Conservation (phyloP, 2,113 vertebrate species). For the Cryptotis parvus region DNA sequence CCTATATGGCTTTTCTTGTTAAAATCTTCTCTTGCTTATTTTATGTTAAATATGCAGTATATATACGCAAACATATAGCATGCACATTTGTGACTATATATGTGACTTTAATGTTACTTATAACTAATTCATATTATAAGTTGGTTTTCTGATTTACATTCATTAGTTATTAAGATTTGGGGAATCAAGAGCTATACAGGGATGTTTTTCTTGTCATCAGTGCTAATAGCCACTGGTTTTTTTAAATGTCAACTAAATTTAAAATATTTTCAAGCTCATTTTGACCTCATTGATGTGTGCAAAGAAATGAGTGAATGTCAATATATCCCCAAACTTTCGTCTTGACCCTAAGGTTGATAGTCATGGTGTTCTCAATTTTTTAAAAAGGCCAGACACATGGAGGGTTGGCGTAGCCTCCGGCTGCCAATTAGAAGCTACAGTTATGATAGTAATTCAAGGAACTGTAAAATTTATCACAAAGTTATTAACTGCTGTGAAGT, state of each 20-base stretch:
- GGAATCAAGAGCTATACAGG: not conserved
- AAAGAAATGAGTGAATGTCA: not conserved
- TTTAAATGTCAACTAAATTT: not conserved
- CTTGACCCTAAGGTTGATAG: not conserved
- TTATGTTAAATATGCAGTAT: not conserved
- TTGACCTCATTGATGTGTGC: not conserved
- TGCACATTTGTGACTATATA: not conserved
- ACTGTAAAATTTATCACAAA: not conserved
- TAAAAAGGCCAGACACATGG: not conserved
- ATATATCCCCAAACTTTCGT: not conserved
- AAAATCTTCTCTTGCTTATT: not conserved
- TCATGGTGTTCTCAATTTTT: not conserved
- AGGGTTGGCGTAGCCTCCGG: not conserved
- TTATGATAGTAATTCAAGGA: not conserved
- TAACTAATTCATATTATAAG: not conserved
- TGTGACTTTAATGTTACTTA: too few species aligned
- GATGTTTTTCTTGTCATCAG: not conserved
- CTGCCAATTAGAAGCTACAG: not conserved
- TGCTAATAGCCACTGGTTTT: not conserved
- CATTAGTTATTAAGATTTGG: not conserved
- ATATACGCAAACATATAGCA: not conserved
- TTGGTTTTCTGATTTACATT: not conserved
- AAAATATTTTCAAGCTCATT: not conserved
- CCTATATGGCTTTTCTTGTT: not conserved
- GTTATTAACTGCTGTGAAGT: not conserved